Base-by-base conservation (phyloP, 1,140 invertebrate genomes). In the Neelides sp. region DNA sequence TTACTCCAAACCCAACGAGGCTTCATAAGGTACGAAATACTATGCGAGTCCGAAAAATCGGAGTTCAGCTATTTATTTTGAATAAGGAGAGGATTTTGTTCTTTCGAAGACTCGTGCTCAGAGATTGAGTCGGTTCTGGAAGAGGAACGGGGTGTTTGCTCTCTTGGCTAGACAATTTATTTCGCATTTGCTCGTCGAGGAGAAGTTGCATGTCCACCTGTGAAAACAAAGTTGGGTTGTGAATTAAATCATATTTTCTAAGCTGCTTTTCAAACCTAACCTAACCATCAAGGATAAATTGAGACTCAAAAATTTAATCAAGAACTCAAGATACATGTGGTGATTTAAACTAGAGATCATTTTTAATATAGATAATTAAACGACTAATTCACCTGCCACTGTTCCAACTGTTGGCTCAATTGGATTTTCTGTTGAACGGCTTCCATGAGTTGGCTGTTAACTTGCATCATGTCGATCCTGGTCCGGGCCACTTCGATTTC, bases 361-460 rank as follows among this genome's bases (percentile, higher is more conserved):
- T 12, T 36, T 36, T 13, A 24, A 4, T 7, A 34, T 28, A 2
- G 20, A 34, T 37, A 41, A 41, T n/a, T n/a, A 30, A 24, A 7
- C 10, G 4, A 7, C 24, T 3, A 51, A 52, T 19, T 32, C 62
- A 87, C 84, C 83, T 91, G 85, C 90, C 90, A 96, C 70, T 94
- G 89, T 63, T 94, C 90, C 12, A 95, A 69, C 65, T 94, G 88
- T 64, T 95, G 87, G 24, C 87, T 90, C 1, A 95, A 74, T 65
- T 91, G 86, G 34, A 95, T 80, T 69, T 96, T 95, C 69, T 95
- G 90, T 64, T 91, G 82, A 35, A 96, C 85, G 0, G 89, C 86
- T 65, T 94, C 90, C 73, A 94, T 81, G 37, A 96, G 73, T 66
- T 96, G 90, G 61, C 84, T 87, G 64, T 92, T 91, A 23, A 89